A percentile compares a stretch with the other conserved stretches of the same genome.
Evolutionary conservation across 2,113 vertebrate species (phyloP).

Genomic region (Columbina picui): DNA sequence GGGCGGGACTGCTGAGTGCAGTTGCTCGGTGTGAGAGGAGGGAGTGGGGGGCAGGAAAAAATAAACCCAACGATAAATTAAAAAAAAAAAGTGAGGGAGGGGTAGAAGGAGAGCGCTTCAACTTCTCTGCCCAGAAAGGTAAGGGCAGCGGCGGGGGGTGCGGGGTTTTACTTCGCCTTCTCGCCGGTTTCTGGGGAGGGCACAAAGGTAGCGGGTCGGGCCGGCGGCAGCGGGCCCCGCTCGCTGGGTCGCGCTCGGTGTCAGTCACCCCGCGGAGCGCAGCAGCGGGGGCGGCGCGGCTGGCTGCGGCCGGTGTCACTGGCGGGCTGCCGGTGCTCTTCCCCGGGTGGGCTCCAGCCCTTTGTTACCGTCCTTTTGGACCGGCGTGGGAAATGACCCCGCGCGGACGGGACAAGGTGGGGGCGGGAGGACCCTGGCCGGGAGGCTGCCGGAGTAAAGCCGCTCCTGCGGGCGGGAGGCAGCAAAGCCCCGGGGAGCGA

Average conservation of each 20-base stretch:
- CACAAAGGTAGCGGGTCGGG: neutral
- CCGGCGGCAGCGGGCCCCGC: neutral
- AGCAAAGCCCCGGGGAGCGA: neutral
- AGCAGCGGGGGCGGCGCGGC: neutral
- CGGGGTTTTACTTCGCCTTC: neutral
- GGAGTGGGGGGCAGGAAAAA: neutral
- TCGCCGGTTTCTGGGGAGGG: neutral
- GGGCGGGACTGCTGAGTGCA: neutral
- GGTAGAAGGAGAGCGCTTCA: neutral
- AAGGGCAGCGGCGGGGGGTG: neutral
- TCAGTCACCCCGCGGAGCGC: neutral
- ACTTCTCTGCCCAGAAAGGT: constrained; percentile 26
- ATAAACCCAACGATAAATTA: neutral
- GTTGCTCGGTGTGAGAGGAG: neutral
- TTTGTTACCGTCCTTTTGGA: constrained; percentile 5
- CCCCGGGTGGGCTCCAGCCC: neutral
- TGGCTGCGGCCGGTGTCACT: neutral
- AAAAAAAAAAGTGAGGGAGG: neutral
- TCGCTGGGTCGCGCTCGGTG: neutral
- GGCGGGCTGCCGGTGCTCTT: neutral
- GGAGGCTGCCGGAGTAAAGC: neutral
- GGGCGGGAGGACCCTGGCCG: neutral
- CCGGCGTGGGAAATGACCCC: neutral
- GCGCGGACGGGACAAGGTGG: neutral
- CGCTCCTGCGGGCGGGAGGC: neutral